Percentiles rank a stretch among this genome's conserved stretches.
Evolutionary conservation across 37 sponge, comb jelly and placozoan genomes (phyloP).

Genomic region (Halisarca cf. caerulea): DNA sequence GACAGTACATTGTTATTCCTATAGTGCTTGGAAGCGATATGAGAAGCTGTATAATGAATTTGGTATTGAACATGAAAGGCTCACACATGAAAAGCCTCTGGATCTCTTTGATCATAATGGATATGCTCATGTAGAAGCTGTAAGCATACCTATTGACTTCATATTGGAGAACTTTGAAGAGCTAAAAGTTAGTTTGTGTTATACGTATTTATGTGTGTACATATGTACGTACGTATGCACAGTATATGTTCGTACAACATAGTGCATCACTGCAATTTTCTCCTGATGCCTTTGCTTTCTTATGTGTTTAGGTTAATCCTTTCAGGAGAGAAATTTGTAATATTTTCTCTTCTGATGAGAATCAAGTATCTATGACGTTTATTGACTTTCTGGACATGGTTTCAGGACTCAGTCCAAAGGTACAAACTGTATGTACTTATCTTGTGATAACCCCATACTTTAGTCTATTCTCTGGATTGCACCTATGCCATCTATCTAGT

Average conservation of each 20-base stretch:
- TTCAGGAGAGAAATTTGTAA: slow-evolving; percentile 53
- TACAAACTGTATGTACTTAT: too few species aligned
- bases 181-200: slow-evolving; percentile 28
- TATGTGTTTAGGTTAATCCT: slow-evolving; percentile 47
- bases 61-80: not conserved
- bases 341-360: slow-evolving; percentile 39
- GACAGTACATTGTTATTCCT: not conserved
- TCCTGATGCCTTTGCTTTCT: not conserved
- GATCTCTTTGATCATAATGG: slow-evolving; percentile 2
- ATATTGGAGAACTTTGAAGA: slow-evolving; percentile 37
- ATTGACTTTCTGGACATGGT: slow-evolving; percentile 80
- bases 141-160: slow-evolving; percentile 36
- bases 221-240: too few species aligned
- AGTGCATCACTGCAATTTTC: too few species aligned
- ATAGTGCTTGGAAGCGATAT: slow-evolving; percentile 25
- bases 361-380: slow-evolving; percentile 50
- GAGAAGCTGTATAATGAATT: slow-evolving; percentile 2
- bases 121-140: slow-evolving; percentile 8
- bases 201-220: not conserved
- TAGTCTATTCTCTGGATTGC: too few species aligned
- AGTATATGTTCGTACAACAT: too few species aligned
- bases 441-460: too few species aligned
- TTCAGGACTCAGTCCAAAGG: slow-evolving; percentile 77
- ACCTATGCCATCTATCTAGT: too few species aligned
- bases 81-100: not conserved